Percentiles rank a stretch among this genome's conserved stretches.
Conservation (phyloP, 2,797 vertebrate species). For the Rachycentron canadum region DNA sequence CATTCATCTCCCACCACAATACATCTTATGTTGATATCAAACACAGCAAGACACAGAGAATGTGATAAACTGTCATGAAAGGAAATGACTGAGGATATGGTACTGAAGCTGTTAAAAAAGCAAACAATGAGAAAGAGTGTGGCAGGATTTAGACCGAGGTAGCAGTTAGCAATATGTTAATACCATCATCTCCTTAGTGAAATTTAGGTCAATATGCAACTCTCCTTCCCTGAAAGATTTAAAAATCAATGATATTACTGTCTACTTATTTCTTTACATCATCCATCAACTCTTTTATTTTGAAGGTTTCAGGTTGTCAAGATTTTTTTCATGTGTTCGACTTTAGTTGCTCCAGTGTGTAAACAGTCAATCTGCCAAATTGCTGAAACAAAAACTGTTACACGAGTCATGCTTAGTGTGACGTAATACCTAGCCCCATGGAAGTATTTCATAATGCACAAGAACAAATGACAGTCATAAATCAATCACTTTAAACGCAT, state of each 20-base stretch:
- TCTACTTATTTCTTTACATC: not conserved
- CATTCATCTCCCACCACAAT: conserved; percentile 2
- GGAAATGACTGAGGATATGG: conserved; percentile 35
- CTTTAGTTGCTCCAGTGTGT: not conserved
- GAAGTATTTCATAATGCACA: conserved; percentile 25
- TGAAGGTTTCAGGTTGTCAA: not conserved
- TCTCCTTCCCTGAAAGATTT: not conserved
- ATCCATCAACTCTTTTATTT: not conserved
- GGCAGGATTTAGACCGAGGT: not conserved
- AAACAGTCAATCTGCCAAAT: not conserved
- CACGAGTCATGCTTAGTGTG: conserved; percentile 13
- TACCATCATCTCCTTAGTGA: not conserved
- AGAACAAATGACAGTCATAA: conserved; percentile 15
- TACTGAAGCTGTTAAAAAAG: not conserved
- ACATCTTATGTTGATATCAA: conserved; percentile 41
- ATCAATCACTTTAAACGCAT: not conserved
- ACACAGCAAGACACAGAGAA: conserved; percentile 12
- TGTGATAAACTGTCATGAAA: conserved; percentile 21
- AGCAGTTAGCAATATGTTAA: conserved; percentile 5
- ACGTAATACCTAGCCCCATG: conserved; percentile 14
- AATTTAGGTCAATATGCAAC: not conserved
- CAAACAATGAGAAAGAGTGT: not conserved
- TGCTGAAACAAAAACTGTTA: not conserved
- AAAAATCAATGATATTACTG: not conserved
- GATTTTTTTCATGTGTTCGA: not conserved